A percentile compares a stretch with the other conserved stretches of the same genome.
phyloP scores from a whole-genome alignment of 2,888 invertebrate genomes.

The Stenotaenia linearis region DNA sequence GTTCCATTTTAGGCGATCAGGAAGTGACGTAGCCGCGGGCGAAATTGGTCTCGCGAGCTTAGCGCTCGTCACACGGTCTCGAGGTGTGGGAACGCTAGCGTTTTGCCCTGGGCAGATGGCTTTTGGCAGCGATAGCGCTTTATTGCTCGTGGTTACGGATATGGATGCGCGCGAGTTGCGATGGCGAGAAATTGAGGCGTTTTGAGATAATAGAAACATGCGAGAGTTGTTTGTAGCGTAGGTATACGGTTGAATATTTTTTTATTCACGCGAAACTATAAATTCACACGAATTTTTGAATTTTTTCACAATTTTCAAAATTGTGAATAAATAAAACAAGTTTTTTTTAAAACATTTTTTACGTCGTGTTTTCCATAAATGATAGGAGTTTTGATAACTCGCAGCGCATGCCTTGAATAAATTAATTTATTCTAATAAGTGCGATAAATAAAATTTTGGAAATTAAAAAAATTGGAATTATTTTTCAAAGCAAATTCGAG shows the following conservation, averaged over 20 bases:
- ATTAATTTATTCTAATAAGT: too few relatives aligned
- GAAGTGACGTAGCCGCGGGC: neutral
- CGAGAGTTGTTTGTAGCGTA: neutral
- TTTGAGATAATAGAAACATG: neutral
- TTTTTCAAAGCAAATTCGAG: too few relatives aligned
- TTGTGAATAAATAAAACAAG: too few relatives aligned
- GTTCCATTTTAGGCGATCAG: constrained; percentile 12
- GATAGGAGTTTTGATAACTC: too few relatives aligned
- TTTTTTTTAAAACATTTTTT: too few relatives aligned
- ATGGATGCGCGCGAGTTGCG: constrained; percentile 10
- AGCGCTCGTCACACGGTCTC: constrained; percentile 19
- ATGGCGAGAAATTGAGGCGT: constrained; percentile 16
- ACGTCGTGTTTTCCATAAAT: too few relatives aligned
- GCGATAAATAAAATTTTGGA: too few relatives aligned
- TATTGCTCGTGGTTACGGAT: constrained; percentile 5
- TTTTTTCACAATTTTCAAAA: too few relatives aligned
- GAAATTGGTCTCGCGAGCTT: constrained; percentile 1
- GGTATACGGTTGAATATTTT: neutral
- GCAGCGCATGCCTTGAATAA: too few relatives aligned
- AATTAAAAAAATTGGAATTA: too few relatives aligned
- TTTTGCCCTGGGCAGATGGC: constrained; percentile 16
- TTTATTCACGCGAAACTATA: neutral
- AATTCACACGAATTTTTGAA: too few relatives aligned
- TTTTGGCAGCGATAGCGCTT: constrained; percentile 7
- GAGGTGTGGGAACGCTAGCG: constrained; percentile 20